These are phyloP conservation scores for Ceratoteleas bidentatus DNA, from an alignment of 1,140 invertebrate species.

Conservation along the genomic window DNA sequence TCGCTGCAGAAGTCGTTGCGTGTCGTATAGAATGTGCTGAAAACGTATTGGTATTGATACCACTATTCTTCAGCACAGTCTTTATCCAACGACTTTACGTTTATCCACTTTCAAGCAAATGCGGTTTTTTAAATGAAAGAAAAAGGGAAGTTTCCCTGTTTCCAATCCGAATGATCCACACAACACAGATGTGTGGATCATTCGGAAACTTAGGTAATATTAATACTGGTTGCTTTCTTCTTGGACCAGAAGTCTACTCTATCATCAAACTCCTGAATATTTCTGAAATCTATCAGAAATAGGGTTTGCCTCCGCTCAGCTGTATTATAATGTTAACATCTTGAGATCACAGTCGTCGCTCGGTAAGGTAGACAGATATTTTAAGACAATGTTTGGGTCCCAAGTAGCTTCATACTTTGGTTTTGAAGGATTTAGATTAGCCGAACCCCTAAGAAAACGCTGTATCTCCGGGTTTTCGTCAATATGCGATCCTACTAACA, in stretches of 20 bases:
- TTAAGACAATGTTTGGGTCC: slow-evolving; percentile 9
- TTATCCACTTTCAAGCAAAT: not conserved
- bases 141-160: not conserved
- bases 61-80: not conserved
- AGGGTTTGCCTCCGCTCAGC: slow-evolving; percentile 12
- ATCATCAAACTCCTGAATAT: not conserved
- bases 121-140: slow-evolving; percentile 9
- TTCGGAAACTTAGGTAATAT: slow-evolving; percentile 4
- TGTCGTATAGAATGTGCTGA: not conserved
- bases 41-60: not conserved
- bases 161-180: not conserved
- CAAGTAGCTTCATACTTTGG: slow-evolving; percentile 6
- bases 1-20: not conserved
- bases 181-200: slow-evolving; percentile 6
- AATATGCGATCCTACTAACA: slow-evolving; percentile 2
- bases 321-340: slow-evolving; percentile 6
- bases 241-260: not conserved
- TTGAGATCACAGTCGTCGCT: not conserved
- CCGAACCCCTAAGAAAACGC: slow-evolving; percentile 1
- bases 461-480: not conserved
- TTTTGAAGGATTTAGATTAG: not conserved
- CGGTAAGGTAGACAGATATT: not conserved
- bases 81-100: slow-evolving; percentile 7
- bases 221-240: slow-evolving; percentile 8
- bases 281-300: slow-evolving; percentile 6